Base-by-base conservation (phyloP, 2,888 invertebrate species). In the Hydraecia micacea region DNA sequence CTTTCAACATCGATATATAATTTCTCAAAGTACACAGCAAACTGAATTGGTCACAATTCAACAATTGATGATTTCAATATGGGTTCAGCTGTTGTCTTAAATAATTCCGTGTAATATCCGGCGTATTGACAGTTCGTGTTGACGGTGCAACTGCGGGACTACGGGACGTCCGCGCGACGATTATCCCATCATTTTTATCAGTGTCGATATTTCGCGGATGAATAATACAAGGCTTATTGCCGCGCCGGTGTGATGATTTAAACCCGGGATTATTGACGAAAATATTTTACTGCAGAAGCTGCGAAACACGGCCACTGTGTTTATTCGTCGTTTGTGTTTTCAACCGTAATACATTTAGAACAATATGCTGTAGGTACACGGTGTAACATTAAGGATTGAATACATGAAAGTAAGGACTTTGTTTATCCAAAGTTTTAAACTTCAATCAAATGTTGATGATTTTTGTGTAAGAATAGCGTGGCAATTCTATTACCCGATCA, bases 71-170 rank as follows among this genome's bases (percentile, higher is more conserved):
- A 49, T 66, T 72, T 28, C 62, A 69, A 74, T 71, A 66, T 66
- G 58, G 21, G 66, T 69, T 55, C 65, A 18, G 18, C 13, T 36
- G 15, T n/a, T 71, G 62, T 81, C 70, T 88, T 82, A 13, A 86
- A 83, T 86, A 88, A 83, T 88, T 87, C 73, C 18, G 66, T 78
- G 46, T 79, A 79, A 83, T 75, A 73, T 65, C 36, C 8, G 36
- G 21, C 7, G 68, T 63, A 77, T 68, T 63, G 87, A 70, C 73
- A 75, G 70, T 36, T 39, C 71, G 11, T 55, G 42, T 25, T 36
- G 80, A 81, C 75, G 39, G 49, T 42, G 75, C 67, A 39, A 55
- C 52, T 28, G 39, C 13, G 60, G 13, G 28, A 18, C 67, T 52
- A 32, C 4, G 67, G 32, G 0, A 52, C 39, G 25, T 25, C 67